A percentile compares a stretch with the other conserved stretches of the same genome.
phyloP scores from a whole-genome alignment of 2,888 invertebrate species.

The Helleia helle region DNA sequence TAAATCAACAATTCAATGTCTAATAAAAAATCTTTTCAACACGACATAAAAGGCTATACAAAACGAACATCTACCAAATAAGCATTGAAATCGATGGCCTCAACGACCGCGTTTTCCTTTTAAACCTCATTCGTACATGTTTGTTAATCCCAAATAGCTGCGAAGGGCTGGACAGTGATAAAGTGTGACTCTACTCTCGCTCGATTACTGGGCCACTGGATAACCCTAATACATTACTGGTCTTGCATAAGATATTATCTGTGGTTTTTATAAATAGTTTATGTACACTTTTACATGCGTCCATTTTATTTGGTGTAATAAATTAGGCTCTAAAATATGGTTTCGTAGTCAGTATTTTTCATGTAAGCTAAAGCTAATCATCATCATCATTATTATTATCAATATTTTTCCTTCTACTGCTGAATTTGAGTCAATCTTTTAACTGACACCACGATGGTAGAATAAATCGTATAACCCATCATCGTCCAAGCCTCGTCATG shows the following conservation, averaged over 20 bases:
- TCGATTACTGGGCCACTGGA: constrained; percentile 24
- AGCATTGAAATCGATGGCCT: constrained; percentile 14
- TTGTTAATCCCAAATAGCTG: constrained; percentile 55
- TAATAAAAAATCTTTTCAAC: not conserved
- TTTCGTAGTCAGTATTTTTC: not conserved
- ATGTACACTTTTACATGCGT: not conserved
- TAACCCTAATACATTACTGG: constrained; percentile 20
- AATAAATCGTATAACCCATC: too few relatives aligned
- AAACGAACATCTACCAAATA: constrained; percentile 1
- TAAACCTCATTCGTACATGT: constrained; percentile 46
- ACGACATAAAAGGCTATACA: not conserved
- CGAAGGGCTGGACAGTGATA: constrained; percentile 46
- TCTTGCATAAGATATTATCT: not conserved
- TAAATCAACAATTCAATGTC: not conserved
- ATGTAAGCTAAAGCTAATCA: too few relatives aligned
- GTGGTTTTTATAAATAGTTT: not conserved
- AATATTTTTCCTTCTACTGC: too few relatives aligned
- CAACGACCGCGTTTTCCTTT: constrained; percentile 19
- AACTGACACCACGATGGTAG: too few relatives aligned
- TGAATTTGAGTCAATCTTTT: too few relatives aligned
- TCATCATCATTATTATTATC: too few relatives aligned
- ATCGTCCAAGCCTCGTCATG: too few relatives aligned
- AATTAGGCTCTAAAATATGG: not conserved
- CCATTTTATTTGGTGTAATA: not conserved
- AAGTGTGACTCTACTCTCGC: constrained; percentile 35